phyloP scores from a whole-genome alignment of 2,888 invertebrate species.

The Uloborus plumipes region DNA sequence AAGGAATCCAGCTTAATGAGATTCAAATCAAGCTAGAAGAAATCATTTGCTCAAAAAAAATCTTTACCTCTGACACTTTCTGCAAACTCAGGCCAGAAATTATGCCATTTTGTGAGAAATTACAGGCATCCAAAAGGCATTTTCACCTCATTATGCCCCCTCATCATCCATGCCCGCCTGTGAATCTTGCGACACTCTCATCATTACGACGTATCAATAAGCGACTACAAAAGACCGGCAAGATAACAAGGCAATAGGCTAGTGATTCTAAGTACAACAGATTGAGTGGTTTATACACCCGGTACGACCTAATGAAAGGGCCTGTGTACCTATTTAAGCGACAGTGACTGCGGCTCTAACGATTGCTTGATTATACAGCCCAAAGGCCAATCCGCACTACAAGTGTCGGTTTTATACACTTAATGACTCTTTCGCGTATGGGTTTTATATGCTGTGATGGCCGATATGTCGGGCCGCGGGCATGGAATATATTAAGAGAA shows the following conservation, averaged over 20 bases:
- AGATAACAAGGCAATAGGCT: slow-evolving; percentile 42
- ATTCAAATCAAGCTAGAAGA: no score
- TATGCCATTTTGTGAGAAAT: no score
- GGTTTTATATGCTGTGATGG: neutral
- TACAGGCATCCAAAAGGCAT: no score
- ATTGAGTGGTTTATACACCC: slow-evolving; percentile 49
- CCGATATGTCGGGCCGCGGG: neutral
- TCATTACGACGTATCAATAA: no score
- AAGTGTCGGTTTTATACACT: no score
- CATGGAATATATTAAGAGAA: slow-evolving; percentile 11
- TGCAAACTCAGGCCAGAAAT: no score
- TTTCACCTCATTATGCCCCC: no score
- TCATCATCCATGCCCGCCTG: neutral
- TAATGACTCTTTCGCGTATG: no score
- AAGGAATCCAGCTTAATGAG: no score
- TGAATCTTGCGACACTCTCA: no score
- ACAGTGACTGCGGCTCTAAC: slow-evolving; percentile 47
- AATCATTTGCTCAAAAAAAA: no score
- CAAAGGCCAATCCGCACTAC: slow-evolving; percentile 5
- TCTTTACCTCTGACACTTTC: no score
- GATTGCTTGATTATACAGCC: slow-evolving; percentile 56
- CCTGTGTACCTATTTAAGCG: slow-evolving; percentile 48
- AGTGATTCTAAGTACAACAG: slow-evolving; percentile 49
- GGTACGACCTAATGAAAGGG: slow-evolving; percentile 57
- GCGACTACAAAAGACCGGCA: slow-evolving; percentile 19